These are phyloP conservation scores for Dicrurus megarhynchus DNA, from an alignment of 2,113 vertebrate species.

Conservation along the genomic window DNA sequence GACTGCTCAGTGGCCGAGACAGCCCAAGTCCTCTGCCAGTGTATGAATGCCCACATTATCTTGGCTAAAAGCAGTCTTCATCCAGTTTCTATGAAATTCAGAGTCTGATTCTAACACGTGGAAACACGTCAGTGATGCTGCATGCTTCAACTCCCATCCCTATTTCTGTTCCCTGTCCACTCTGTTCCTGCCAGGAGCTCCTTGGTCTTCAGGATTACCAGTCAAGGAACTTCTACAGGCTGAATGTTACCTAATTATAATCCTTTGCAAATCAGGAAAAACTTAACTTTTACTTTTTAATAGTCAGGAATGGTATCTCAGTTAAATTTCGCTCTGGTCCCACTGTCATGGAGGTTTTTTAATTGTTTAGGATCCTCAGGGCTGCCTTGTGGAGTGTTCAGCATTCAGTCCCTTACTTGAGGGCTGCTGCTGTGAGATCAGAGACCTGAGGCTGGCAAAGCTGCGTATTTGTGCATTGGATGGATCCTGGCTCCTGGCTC, in stretches of 20 bases:
- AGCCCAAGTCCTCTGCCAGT: background rate
- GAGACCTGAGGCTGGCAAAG: background rate
- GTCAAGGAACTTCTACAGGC: background rate
- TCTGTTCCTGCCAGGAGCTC: background rate
- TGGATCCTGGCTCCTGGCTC: background rate
- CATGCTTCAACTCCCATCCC: background rate
- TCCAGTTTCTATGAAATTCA: background rate
- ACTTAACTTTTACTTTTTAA: background rate
- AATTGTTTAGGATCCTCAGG: background rate
- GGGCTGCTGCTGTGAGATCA: background rate
- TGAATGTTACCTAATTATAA: background rate
- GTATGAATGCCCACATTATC: background rate
- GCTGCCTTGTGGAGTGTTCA: background rate
- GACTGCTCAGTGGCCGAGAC: background rate
- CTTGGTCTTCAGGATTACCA: background rate
- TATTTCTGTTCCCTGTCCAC: background rate
- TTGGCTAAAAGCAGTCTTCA: background rate
- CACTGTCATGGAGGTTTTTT: background rate
- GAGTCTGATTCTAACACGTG: background rate
- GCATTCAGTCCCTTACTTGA: background rate
- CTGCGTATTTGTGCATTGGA: accelerated
- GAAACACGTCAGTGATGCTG: background rate
- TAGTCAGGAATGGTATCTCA: background rate
- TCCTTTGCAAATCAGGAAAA: background rate
- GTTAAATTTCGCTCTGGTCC: background rate